Conservation (phyloP, 2,888 invertebrate species). For the Cotesia congregata region DNA sequence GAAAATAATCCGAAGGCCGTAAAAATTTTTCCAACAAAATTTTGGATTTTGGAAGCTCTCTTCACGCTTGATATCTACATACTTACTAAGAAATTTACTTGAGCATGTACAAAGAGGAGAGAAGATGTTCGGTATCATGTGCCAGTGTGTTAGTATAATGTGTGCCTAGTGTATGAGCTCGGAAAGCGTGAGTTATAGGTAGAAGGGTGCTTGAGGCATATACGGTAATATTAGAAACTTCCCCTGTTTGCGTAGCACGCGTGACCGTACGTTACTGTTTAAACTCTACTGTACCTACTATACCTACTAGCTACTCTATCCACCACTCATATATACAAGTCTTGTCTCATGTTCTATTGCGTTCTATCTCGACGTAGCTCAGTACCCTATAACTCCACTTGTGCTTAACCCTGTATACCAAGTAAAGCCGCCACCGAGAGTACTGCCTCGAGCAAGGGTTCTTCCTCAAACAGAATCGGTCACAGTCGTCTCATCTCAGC, state of each 20-base stretch:
- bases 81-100: slow-evolving; percentile 32
- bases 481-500: slow-evolving; percentile 48
- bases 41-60: background rate
- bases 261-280: slow-evolving; percentile 66
- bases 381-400: background rate
- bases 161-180: slow-evolving; percentile 10
- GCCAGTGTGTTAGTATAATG: background rate
- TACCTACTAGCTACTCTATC: slow-evolving; percentile 20
- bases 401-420: slow-evolving; percentile 56
- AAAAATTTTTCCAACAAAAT: no score
- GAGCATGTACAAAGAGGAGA: background rate
- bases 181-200: slow-evolving; percentile 30
- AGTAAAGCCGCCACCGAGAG: slow-evolving; percentile 17
- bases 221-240: slow-evolving; percentile 64
- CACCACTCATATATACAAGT: slow-evolving; percentile 20
- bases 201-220: slow-evolving; percentile 37
- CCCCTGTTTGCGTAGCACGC: slow-evolving; percentile 66
- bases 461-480: slow-evolving; percentile 67
- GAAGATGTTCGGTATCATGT: background rate
- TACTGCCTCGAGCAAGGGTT: slow-evolving; percentile 62
- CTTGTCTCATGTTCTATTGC: slow-evolving; percentile 13
- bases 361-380: slow-evolving; percentile 53
- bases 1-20: no score
- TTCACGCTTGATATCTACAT: slow-evolving; percentile 37
- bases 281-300: slow-evolving; percentile 43